A percentile compares a stretch with the other conserved stretches of the same genome.
Evolutionary conservation across 2,888 invertebrate genomes (phyloP).

Genomic region (Cylloceria caligata): DNA sequence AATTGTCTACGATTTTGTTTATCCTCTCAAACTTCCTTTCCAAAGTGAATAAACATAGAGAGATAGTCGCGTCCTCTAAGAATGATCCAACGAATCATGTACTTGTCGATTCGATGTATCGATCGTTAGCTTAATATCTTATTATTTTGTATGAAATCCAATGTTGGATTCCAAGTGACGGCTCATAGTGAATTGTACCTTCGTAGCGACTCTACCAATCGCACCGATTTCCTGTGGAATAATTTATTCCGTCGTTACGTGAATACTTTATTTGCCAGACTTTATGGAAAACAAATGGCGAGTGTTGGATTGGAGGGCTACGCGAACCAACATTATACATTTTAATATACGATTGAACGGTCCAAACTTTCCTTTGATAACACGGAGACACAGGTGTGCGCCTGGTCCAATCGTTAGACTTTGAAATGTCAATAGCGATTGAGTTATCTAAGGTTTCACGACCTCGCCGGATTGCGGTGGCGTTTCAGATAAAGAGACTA

Average conservation of each 20-base stretch:
- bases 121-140: too few relatives aligned
- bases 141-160: not conserved
- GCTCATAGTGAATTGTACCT: slow-evolving; percentile 7
- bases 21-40: slow-evolving; percentile 16
- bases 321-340: too few relatives aligned
- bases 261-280: slow-evolving; percentile 4
- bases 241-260: slow-evolving; percentile 35
- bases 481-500: slow-evolving; percentile 16
- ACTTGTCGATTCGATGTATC: not conserved
- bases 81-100: too few relatives aligned
- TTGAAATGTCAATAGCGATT: slow-evolving; percentile 4
- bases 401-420: not conserved
- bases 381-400: not conserved
- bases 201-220: slow-evolving; percentile 8
- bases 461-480: not conserved
- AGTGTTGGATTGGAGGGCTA: too few relatives aligned
- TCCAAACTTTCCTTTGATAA: not conserved
- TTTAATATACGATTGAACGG: too few relatives aligned
- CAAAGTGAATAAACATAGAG: not conserved
- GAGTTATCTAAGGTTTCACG: slow-evolving; percentile 6
- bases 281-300: slow-evolving; percentile 77
- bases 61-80: not conserved
- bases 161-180: slow-evolving; percentile 5
- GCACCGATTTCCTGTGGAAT: slow-evolving; percentile 41
- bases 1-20: slow-evolving; percentile 39